phyloP scores from a whole-genome alignment of 2,888 invertebrate species.

The Clostera curtula region DNA sequence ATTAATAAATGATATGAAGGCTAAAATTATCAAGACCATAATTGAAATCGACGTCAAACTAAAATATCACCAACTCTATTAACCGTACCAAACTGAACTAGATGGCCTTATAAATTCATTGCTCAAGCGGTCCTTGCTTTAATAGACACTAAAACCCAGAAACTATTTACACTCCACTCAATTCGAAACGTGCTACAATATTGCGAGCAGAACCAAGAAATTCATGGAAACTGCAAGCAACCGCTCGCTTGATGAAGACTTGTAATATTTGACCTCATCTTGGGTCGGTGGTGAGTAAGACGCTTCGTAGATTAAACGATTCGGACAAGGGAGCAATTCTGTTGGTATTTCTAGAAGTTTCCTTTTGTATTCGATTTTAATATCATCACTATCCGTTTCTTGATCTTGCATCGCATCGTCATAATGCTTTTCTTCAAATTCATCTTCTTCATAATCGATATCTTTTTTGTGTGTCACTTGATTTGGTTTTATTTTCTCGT shows the following conservation, averaged over 20 bases:
- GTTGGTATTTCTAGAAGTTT: slow-evolving; percentile 53
- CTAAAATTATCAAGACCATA: too few relatives aligned
- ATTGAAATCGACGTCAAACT: too few relatives aligned
- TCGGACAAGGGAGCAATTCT: slow-evolving; percentile 57
- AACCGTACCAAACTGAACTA: too few relatives aligned
- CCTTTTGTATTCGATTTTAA: slow-evolving; percentile 49
- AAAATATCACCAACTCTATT: too few relatives aligned
- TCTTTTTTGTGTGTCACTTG: slow-evolving; percentile 34
- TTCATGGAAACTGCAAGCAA: slow-evolving; percentile 20
- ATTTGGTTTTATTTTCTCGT: slow-evolving; percentile 22
- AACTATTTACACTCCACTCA: slow-evolving; percentile 24
- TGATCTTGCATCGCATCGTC: slow-evolving; percentile 63
- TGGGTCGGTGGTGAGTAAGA: slow-evolving; percentile 60
- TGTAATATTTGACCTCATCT: slow-evolving; percentile 64
- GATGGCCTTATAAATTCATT: too few relatives aligned
- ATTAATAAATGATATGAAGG: too few relatives aligned
- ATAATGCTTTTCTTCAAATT: slow-evolving; percentile 48
- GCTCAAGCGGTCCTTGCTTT: too few relatives aligned
- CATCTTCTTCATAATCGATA: slow-evolving; percentile 44
- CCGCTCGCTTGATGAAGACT: slow-evolving; percentile 40
- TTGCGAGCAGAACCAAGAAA: slow-evolving; percentile 23
- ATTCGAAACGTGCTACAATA: slow-evolving; percentile 34
- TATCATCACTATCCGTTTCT: slow-evolving; percentile 40
- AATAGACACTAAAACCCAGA: slow-evolving; percentile 17
- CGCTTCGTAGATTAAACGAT: slow-evolving; percentile 48